Evolutionary conservation across 2,113 vertebrate genomes (phyloP).

Genomic region (Nesoenas mayeri): DNA sequence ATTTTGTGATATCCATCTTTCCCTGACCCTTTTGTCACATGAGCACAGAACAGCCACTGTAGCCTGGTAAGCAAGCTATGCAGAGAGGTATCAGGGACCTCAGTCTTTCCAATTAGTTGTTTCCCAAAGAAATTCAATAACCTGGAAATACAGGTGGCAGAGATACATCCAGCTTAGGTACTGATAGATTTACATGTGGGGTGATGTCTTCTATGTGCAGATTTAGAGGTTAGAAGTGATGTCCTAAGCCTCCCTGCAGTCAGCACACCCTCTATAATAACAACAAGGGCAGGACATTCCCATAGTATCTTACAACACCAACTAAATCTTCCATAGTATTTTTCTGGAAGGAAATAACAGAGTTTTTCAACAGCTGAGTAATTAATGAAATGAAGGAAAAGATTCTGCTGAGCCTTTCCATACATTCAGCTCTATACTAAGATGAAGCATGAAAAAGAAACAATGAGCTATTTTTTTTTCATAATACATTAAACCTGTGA

Average conservation of each 20-base stretch:
- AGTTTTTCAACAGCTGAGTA: constrained; percentile 14
- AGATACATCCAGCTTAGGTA: neutral
- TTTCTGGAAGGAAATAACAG: constrained; percentile 6
- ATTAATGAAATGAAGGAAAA: constrained; percentile 33
- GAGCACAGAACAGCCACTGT: neutral
- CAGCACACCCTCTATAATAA: constrained; percentile 4
- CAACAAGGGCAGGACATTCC: neutral
- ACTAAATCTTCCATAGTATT: neutral
- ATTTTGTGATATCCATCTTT: neutral
- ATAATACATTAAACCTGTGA: constrained; percentile 1
- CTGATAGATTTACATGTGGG: neutral
- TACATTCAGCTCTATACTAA: neutral
- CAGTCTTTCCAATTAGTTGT: neutral
- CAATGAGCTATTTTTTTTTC: neutral
- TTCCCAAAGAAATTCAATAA: neutral
- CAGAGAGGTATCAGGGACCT: neutral
- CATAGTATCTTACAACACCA: neutral
- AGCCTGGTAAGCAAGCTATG: neutral
- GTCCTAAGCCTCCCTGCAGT: neutral
- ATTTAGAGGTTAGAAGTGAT: neutral
- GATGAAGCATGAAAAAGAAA: neutral
- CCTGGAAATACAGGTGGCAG: neutral
- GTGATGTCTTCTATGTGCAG: neutral
- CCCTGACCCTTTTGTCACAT: neutral
- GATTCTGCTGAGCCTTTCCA: neutral